These are phyloP conservation scores for Eidolon dupreanum DNA, from an alignment of 2,797 vertebrate species.

Conservation along the genomic window DNA sequence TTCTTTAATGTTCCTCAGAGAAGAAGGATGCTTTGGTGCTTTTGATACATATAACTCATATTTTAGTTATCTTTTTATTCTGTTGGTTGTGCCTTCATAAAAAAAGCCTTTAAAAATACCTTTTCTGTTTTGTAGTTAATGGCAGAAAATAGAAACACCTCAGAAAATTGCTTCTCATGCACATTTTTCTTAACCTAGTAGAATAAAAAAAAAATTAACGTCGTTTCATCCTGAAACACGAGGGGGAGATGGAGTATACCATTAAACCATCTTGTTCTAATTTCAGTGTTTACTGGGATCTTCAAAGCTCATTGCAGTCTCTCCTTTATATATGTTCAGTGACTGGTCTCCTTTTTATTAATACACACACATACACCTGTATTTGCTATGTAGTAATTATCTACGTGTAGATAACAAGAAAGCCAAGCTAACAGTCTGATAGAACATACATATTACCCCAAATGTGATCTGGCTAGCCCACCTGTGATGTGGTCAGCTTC, in stretches of 20 bases:
- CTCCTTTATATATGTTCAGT: neutral
- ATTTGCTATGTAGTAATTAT: neutral
- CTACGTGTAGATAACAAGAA: neutral
- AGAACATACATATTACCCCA: neutral
- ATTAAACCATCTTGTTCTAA: neutral
- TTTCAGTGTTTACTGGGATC: neutral
- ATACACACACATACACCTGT: neutral
- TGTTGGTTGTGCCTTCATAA: conserved; percentile 25
- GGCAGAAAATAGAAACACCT: conserved; percentile 46
- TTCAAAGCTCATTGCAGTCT: neutral
- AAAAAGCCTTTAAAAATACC: conserved; percentile 19
- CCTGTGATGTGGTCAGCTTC: neutral
- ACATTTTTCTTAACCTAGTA: conserved; percentile 28
- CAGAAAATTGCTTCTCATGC: conserved; percentile 5
- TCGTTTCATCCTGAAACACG: conserved; percentile 54
- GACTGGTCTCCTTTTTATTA: neutral
- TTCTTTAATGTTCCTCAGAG: neutral
- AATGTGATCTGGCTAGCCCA: neutral
- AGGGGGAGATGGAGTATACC: conserved; percentile 60
- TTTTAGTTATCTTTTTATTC: neutral
- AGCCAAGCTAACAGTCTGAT: neutral
- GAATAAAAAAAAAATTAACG: conserved; percentile 31
- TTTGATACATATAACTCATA: neutral
- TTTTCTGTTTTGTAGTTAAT: conserved; percentile 42
- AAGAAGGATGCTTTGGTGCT: neutral